Percentiles rank a stretch among this genome's conserved stretches.
Evolutionary conservation across 2,797 vertebrate species (phyloP).

Genomic region (Phalloptychus januarius): DNA sequence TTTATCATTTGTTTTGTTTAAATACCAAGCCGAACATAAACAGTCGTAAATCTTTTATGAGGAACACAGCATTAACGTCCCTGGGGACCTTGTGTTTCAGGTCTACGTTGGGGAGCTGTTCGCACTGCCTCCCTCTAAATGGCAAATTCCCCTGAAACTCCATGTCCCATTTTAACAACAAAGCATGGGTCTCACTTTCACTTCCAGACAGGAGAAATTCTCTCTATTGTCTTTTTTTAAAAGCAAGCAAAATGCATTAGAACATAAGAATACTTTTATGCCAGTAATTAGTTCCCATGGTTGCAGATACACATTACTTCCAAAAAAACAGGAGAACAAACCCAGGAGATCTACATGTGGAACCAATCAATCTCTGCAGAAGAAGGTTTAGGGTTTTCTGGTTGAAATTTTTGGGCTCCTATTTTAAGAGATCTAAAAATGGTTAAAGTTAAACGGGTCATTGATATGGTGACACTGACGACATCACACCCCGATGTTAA

Average conservation of each 20-base stretch:
- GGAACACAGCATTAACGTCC: constrained; percentile 54
- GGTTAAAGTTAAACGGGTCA: constrained; percentile 25
- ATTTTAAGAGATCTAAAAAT: constrained; percentile 37
- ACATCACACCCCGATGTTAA: background rate
- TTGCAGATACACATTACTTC: background rate
- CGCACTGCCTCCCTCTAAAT: constrained; percentile 60
- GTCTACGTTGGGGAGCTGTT: constrained; percentile 47
- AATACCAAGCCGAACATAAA: constrained; percentile 77
- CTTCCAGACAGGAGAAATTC: constrained; percentile 33
- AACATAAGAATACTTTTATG: constrained; percentile 2
- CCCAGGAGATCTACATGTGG: background rate
- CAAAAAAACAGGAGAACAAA: constrained; percentile 8
- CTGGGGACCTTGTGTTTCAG: constrained; percentile 55
- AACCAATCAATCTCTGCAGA: constrained; percentile 16
- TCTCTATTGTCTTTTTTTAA: constrained; percentile 31
- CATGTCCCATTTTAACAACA: constrained; percentile 76
- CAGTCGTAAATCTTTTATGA: constrained; percentile 75
- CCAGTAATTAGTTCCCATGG: constrained; percentile 15
- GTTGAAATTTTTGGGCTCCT: constrained; percentile 38
- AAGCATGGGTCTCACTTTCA: constrained; percentile 43
- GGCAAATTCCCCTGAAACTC: constrained; percentile 76
- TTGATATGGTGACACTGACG: constrained; percentile 23
- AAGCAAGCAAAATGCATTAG: constrained; percentile 6
- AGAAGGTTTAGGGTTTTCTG: constrained; percentile 41
- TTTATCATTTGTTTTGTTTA: constrained; percentile 76